A percentile compares a stretch with the other conserved stretches of the same genome.
Conservation (phyloP, 1,140 invertebrate species). For the Pachypeltis micranthus region DNA sequence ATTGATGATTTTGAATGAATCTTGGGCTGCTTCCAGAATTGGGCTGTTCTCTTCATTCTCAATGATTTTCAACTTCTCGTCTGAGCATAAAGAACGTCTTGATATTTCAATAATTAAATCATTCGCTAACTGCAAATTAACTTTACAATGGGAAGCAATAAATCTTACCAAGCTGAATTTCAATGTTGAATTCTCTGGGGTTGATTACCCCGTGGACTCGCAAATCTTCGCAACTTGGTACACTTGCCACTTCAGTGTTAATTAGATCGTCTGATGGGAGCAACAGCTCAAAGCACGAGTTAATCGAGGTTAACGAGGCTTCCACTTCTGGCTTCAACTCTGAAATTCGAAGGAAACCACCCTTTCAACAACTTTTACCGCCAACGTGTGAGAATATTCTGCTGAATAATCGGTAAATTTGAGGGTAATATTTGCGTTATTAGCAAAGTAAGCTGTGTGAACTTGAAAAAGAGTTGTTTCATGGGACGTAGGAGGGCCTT, state of each 20-base stretch:
- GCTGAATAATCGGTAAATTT: too few relatives aligned
- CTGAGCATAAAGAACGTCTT: slow-evolving; percentile 3
- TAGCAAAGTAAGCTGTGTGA: too few relatives aligned
- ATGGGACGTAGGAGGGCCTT: too few relatives aligned
- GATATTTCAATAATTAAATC: slow-evolving; percentile 5
- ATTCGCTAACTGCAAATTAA: background rate
- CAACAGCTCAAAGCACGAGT: slow-evolving; percentile 30
- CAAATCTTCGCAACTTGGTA: background rate
- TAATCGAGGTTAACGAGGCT: slow-evolving; percentile 27
- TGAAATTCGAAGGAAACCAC: too few relatives aligned
- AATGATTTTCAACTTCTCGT: slow-evolving; percentile 21
- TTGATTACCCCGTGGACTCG: slow-evolving; percentile 9
- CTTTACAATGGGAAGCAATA: background rate
- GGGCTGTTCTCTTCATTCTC: slow-evolving; percentile 30
- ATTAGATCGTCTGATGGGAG: slow-evolving; percentile 32
- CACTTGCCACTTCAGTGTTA: slow-evolving; percentile 21
- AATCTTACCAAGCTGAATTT: slow-evolving; percentile 1
- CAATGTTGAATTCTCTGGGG: background rate
- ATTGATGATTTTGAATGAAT: slow-evolving; percentile 27
- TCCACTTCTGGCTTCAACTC: slow-evolving; percentile 30
- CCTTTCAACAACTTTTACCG: too few relatives aligned
- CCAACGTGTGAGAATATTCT: too few relatives aligned
- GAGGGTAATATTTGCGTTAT: too few relatives aligned
- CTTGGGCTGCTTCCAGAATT: slow-evolving; percentile 30
- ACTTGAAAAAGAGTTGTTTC: too few relatives aligned